A percentile compares a stretch with the other conserved stretches of the same genome.
Evolutionary conservation across 1,140 invertebrate species (phyloP).

Genomic region (Plodia interpunctella): DNA sequence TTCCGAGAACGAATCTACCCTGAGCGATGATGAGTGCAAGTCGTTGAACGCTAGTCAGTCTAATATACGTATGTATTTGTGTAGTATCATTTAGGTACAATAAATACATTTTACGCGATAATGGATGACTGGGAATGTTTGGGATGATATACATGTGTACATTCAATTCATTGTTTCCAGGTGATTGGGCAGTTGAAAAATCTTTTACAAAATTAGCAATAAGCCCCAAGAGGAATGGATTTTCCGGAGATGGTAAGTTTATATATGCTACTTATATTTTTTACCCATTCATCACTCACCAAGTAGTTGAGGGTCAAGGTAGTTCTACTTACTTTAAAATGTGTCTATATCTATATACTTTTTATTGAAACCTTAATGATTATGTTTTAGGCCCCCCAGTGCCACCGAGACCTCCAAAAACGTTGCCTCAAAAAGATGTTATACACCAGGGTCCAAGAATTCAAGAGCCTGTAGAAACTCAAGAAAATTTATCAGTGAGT

Average conservation of each 20-base stretch:
- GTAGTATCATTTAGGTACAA: too few species aligned
- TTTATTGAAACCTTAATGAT: constrained; percentile 1
- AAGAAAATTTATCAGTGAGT: constrained; percentile 73
- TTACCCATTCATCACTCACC: too few species aligned
- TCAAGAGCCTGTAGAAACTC: constrained; percentile 64
- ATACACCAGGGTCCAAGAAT: constrained; percentile 35
- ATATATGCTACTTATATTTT: background rate
- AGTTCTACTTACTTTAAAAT: too few species aligned
- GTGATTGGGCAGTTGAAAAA: constrained; percentile 44
- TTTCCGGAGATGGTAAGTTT: constrained; percentile 37
- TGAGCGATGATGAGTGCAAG: constrained; percentile 60
- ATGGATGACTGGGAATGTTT: too few species aligned
- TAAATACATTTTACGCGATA: too few species aligned
- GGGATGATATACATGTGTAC: background rate
- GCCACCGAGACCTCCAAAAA: constrained; percentile 88
- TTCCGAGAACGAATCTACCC: constrained; percentile 59
- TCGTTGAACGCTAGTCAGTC: constrained; percentile 59
- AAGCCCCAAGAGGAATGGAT: constrained; percentile 30
- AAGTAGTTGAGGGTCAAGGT: too few species aligned
- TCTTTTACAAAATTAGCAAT: constrained; percentile 45
- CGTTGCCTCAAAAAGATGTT: constrained; percentile 51
- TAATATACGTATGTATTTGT: constrained; percentile 45
- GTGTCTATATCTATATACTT: background rate
- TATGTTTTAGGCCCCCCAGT: constrained; percentile 65
- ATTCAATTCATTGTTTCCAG: constrained; percentile 21